These are phyloP conservation scores for Anthopleura xanthogrammica DNA, from an alignment of 92 coral and sea anemone genomes.

Conservation along the genomic window DNA sequence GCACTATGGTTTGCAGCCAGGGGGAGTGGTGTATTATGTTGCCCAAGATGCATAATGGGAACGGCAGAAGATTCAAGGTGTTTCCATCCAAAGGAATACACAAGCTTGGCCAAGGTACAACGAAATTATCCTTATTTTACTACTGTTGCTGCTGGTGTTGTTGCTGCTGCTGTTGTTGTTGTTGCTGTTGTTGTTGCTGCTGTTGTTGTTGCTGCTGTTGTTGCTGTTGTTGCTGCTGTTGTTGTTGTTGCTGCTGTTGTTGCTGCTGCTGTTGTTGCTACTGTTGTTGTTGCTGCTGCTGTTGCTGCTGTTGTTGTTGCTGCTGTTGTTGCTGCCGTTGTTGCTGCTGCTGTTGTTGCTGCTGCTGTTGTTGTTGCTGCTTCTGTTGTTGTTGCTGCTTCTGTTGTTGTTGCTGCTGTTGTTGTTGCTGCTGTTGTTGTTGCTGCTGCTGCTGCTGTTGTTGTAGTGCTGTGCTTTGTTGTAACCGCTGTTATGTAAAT, in stretches of 20 bases:
- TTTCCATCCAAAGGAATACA: conserved; percentile 44
- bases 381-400: neutral
- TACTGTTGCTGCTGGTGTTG: neutral
- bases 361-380: neutral
- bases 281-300: neutral
- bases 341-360: neutral
- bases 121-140: neutral
- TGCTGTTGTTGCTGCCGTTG: too few species aligned
- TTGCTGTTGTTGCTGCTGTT: neutral
- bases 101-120: conserved; percentile 81
- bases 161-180: too few species aligned
- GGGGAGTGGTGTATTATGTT: conserved; percentile 71
- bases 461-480: too few species aligned
- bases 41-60: conserved; percentile 44
- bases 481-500: too few species aligned
- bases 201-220: neutral
- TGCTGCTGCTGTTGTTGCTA: too few species aligned
- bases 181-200: neutral
- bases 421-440: neutral
- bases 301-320: too few species aligned
- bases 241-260: neutral
- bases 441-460: too few species aligned
- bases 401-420: neutral
- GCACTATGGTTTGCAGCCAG: conserved; percentile 99
- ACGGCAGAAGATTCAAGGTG: conserved; percentile 15